Evolutionary conservation across 2,888 invertebrate genomes (phyloP).

Genomic region (Cosmia pyralina): DNA sequence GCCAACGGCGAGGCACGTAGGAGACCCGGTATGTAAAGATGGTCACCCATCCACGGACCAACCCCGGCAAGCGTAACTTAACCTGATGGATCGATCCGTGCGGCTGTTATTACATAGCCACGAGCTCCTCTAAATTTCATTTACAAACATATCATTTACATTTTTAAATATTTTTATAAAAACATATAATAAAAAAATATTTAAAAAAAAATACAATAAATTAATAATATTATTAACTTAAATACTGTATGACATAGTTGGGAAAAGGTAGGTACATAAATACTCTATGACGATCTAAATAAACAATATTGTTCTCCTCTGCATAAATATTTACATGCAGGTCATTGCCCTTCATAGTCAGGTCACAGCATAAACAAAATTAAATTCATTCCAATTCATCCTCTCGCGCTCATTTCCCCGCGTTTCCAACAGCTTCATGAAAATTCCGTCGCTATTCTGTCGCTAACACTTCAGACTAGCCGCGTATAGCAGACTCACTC

Average conservation of each 20-base stretch:
- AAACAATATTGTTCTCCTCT: not conserved
- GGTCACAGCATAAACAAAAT: slow-evolving; percentile 22
- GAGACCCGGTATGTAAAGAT: no score
- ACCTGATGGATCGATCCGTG: no score
- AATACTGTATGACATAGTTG: not conserved
- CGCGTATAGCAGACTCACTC: slow-evolving; percentile 29
- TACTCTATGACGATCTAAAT: not conserved
- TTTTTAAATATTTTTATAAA: no score
- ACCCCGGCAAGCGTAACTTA: no score
- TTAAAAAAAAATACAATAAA: no score
- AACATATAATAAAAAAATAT: no score
- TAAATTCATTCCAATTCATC: slow-evolving; percentile 36
- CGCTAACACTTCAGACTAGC: slow-evolving; percentile 30
- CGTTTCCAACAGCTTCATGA: slow-evolving; percentile 40
- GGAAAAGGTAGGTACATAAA: not conserved
- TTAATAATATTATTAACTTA: no score
- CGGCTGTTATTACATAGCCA: no score
- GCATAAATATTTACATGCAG: slow-evolving; percentile 5
- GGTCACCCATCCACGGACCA: no score
- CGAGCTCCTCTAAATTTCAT: no score
- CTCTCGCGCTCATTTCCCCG: slow-evolving; percentile 15
- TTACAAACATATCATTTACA: no score
- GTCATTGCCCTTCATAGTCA: slow-evolving; percentile 26
- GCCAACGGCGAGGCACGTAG: no score
- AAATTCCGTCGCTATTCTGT: slow-evolving; percentile 40